phyloP scores from a whole-genome alignment of 2,888 invertebrate species.

The Philereme vetulata region DNA sequence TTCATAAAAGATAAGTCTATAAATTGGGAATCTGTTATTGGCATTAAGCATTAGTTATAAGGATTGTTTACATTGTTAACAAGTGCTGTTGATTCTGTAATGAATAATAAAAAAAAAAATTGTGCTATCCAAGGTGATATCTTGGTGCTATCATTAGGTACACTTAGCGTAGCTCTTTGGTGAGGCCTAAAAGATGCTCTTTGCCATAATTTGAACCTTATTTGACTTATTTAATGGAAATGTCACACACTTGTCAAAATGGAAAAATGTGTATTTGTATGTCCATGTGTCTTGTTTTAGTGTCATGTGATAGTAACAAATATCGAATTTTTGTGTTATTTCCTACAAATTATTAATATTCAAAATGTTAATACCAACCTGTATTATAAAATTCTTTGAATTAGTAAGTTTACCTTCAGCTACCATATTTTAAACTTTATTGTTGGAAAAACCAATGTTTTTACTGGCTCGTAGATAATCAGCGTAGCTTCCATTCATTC shows the following conservation, averaged over 20 bases:
- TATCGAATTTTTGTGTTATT: slow-evolving; percentile 41
- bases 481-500: too few relatives aligned
- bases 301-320: slow-evolving; percentile 50
- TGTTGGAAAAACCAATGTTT: too few relatives aligned
- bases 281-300: slow-evolving; percentile 42
- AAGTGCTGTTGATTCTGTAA: too few relatives aligned
- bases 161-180: too few relatives aligned
- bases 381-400: slow-evolving; percentile 74
- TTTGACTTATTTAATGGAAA: neutral
- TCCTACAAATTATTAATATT: slow-evolving; percentile 40
- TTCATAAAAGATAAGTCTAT: too few relatives aligned
- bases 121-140: too few relatives aligned
- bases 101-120: too few relatives aligned
- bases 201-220: neutral
- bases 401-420: slow-evolving; percentile 56
- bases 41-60: too few relatives aligned
- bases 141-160: too few relatives aligned
- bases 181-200: neutral
- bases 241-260: slow-evolving; percentile 17
- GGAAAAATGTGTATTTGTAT: neutral
- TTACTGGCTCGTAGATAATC: too few relatives aligned
- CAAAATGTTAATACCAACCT: slow-evolving; percentile 77
- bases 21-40: too few relatives aligned
- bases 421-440: neutral
- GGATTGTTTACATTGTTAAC: too few relatives aligned